These are phyloP conservation scores for Polypterus bichir DNA, from an alignment of 2,113 vertebrate genomes.

Conservation along the genomic window DNA sequence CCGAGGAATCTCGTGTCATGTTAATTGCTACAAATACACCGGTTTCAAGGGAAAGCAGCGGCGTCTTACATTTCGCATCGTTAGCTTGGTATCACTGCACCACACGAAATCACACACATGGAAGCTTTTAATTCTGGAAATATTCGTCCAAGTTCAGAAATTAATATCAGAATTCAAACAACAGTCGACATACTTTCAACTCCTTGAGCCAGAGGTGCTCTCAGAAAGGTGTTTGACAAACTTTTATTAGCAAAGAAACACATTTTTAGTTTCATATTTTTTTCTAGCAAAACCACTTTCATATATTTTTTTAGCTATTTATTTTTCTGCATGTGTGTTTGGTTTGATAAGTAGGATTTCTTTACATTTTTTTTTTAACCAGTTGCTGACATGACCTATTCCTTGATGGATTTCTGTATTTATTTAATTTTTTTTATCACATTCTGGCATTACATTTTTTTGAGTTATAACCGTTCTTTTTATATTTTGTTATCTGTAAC, in stretches of 20 bases:
- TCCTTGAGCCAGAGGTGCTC: slow-evolving; percentile 49
- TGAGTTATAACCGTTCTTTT: not conserved
- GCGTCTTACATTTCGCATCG: no score
- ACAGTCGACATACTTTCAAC: no score
- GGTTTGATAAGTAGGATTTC: slow-evolving; percentile 50
- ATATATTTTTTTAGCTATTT: slow-evolving; percentile 77
- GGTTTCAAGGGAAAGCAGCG: no score
- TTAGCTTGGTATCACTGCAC: not conserved
- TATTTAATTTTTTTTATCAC: slow-evolving; percentile 60
- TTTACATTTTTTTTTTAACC: slow-evolving; percentile 47
- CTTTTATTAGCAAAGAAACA: slow-evolving; percentile 66
- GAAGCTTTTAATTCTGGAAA: not conserved
- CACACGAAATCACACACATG: not conserved
- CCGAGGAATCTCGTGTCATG: no score
- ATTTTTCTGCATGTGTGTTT: slow-evolving; percentile 73
- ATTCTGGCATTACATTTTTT: slow-evolving; percentile 45
- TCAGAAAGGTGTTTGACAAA: slow-evolving; percentile 44
- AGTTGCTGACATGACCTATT: slow-evolving; percentile 70
- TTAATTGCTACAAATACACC: no score
- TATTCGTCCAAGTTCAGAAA: slow-evolving; percentile 23
- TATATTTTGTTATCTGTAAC: not conserved
- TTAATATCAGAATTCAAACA: no score
- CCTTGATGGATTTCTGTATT: slow-evolving; percentile 63
- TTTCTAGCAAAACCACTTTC: slow-evolving; percentile 74
- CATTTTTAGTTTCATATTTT: slow-evolving; percentile 65